Evolutionary conservation across 2,797 vertebrate species (phyloP).

Genomic region (Megaceryle alcyon): DNA sequence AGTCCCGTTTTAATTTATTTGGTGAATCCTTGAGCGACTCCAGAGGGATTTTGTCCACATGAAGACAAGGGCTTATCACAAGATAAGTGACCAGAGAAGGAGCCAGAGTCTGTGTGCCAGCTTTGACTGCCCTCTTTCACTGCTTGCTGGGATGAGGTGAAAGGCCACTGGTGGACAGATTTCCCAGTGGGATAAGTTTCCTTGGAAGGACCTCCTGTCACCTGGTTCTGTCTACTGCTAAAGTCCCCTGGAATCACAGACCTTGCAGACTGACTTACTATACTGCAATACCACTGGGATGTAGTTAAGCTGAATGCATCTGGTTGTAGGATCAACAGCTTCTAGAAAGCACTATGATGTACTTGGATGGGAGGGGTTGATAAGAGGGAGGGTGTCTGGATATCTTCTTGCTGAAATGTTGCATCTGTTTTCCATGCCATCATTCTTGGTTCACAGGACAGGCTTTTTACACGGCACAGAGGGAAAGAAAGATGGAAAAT

Average conservation of each 20-base stretch:
- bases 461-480: not conserved
- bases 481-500: not conserved
- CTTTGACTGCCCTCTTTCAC: not conserved
- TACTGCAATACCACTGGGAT: not conserved
- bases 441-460: not conserved
- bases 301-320: not conserved
- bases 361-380: not conserved
- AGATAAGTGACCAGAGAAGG: not conserved
- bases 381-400: not conserved
- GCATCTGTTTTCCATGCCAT: not conserved
- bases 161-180: not conserved
- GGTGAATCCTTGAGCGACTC: not conserved
- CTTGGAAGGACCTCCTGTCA: not conserved
- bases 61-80: not conserved
- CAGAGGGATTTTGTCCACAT: not conserved
- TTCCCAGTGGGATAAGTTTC: rapidly evolving
- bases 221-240: not conserved
- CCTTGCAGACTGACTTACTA: not conserved
- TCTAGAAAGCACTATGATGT: not conserved
- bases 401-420: not conserved
- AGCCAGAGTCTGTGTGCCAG: not conserved
- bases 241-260: not conserved
- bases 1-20: not conserved
- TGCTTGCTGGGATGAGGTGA: not conserved
- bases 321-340: not conserved